Evolutionary conservation across 2,797 vertebrate genomes (phyloP), one percentile per base, ranked within the genome.

Genomic region (Eptatretus atami): DNA sequence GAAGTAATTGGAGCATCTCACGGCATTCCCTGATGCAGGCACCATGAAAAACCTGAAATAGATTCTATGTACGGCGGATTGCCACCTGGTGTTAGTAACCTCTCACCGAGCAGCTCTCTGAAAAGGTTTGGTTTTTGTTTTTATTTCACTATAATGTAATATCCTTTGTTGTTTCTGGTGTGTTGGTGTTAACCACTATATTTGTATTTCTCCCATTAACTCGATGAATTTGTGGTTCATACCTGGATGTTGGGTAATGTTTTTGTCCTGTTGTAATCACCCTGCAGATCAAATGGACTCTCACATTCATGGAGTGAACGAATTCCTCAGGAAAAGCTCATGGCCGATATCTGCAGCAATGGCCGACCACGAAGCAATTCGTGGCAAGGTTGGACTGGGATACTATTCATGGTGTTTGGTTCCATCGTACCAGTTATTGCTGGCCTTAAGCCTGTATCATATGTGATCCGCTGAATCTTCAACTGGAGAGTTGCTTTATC

Each of bases 241-340:
- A 2, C 31, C 31, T 44, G 4, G 31, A 44, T 44, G 4, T 8
- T 44, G 31, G 31, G 31, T 44, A 44, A 44, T 44, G 31, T 44
- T 44, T 44, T 5, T 44, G 31, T 44, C 31, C 6, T 44, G 31
- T 44, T 44, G 31, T 8, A 44, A 44, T 77, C 74, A 68, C 71
- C 67, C 76, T 78, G 68, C 74, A 98, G 92, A 77, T 98, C 92
- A 69, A 98, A 98, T 66, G 92, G 92, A 66, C 73, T 98, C 63
- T 98, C 92, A 67, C 92, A 96, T 77, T 98, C 92, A 44, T 98
- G 92, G 90, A 98, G 92, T 70, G 90, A 98, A 78, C 82, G 88
- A 75, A 96, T 98, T 71, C 92, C 90, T 71, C 87, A 98, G 68
- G 86, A 87, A 76, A 98, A 98, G 75, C 83, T 95, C 73, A 85